Evolutionary conservation across 2,888 invertebrate species (phyloP), one percentile per base, ranked within the genome.

Genomic region (Thumatha senex): DNA sequence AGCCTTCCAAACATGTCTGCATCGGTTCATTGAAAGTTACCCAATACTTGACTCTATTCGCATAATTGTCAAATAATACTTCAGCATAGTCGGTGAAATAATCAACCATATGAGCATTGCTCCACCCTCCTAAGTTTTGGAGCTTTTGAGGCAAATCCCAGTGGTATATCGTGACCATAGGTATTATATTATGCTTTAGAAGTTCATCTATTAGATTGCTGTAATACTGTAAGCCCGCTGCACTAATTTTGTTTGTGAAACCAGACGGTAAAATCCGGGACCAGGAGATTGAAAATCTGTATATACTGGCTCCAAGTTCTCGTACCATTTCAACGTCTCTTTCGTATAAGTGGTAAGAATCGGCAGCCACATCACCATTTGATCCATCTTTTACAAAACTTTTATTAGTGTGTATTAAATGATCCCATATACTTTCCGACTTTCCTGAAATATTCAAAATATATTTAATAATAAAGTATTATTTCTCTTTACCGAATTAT

Each of bases 251-350:
- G 67, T 94, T 93, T 10, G 93, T 90, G 49, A 93, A 89, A 9
- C 96, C 96, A 10, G 92, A 93, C 0, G 96, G 96, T 58, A 97
- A 82, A 41, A 97, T 90, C 44, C 97, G 87, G 0, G 95, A 83
- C 97, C 97, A 97, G 0, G 96, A 93, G 63, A 96, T 91, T 0
- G 95, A 95, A 78, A 96, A 96, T 38, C 95, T 91, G 78, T 95
- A 96, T 54, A 94, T 92, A 61, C 94, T 84, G 0, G 94, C 94
- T 10, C 94, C 93, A 2, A 95, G 78, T 57, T 94, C 92, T 42
- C 87, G 89, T 1, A 95, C 80, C 90, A 95, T 92, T 78, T 93
- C 88, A 0, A 93, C 93, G 72, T 95, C 95, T 38, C 93, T 85
- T 54, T 93, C 93, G 74, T 93, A 95, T 51, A 93, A 92, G 70